Base-by-base conservation (phyloP, 2,888 invertebrate species). In the Melikaiella ostensackeni region DNA sequence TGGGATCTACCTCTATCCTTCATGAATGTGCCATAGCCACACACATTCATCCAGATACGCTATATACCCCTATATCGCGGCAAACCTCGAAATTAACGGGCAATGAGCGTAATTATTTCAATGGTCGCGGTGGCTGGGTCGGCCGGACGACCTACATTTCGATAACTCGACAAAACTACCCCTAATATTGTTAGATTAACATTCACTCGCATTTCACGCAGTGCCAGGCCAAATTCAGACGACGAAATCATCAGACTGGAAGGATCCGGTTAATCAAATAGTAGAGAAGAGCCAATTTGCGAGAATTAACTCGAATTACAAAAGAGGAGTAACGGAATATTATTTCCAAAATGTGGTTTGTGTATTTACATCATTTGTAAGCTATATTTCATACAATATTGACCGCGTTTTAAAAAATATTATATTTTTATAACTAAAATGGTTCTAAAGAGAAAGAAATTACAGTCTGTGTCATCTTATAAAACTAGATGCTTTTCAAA, bases 91-190 rank as follows among this genome's bases (percentile, higher is more conserved):
- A 89, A 90, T 90, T 90, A 89, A 89, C 89, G 88, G 87, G 84
- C 88, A 88, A 87, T 85, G 87, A 88, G 86, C 86, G 89, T 89
- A 89, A 89, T 89, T 89, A 88, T 89, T 90, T 89, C 87, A 88
- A 89, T 87, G 87, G 88, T 83, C 87, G 85, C 82, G 85, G 84
- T 81, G 85, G 84, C 79, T 80, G 81, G 81, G 81, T 79, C 27
- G 82, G 63, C 77, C 77, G 81, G 81, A 83, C 85, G 87, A 86
- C 85, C 86, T 84, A 86, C 81, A 86, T 87, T 86, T 84, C 83
- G 80, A 76, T 42, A 35, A 66, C 66, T 75, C 74, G 46, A 78
- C 75, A 78, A 27, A 46, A 50, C 63, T 57, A 73, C 75, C 76
- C 46, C 78, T 78, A 78, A 80, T 77, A 74, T 75, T 64, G 79